Conservation (phyloP, 1,140 invertebrate genomes). For the Drosophila watanabei region DNA sequence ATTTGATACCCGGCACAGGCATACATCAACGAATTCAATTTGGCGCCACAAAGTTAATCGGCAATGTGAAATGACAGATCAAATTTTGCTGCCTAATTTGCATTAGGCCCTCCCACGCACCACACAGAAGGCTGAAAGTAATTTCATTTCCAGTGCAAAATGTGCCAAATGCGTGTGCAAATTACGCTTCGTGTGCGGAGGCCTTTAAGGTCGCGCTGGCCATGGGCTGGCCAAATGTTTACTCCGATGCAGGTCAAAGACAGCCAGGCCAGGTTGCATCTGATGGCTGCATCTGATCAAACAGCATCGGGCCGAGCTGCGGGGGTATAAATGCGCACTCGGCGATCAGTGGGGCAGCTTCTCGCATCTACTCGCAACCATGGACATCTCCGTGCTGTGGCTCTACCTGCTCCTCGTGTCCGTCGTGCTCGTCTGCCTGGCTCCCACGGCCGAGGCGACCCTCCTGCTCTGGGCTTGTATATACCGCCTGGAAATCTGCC, state of each 20-base stretch:
- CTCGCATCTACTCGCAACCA: constrained; percentile 10
- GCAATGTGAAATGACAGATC: constrained; percentile 41
- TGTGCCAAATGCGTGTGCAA: constrained; percentile 17
- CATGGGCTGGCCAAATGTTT: constrained; percentile 37
- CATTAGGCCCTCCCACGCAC: constrained; percentile 6
- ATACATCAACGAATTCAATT: constrained; percentile 38
- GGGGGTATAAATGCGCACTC: constrained; percentile 18
- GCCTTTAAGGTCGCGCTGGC: constrained; percentile 2
- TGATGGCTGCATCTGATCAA: constrained; percentile 24
- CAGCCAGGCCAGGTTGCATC: neutral
- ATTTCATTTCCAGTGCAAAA: constrained; percentile 43
- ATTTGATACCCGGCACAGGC: constrained; percentile 17
- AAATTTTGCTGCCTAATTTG: constrained; percentile 42
- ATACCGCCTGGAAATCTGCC: constrained; percentile 58
- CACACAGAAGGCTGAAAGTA: constrained; percentile 16
- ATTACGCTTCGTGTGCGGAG: neutral
- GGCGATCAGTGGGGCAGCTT: constrained; percentile 1
- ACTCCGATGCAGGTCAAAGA: constrained; percentile 25
- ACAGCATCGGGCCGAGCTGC: neutral
- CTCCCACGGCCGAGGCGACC: constrained; percentile 55
- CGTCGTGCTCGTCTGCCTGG: constrained; percentile 41
- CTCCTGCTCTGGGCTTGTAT: constrained; percentile 61
- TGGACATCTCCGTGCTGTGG: constrained; percentile 39
- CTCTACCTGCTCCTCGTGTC: constrained; percentile 45
- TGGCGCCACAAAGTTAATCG: constrained; percentile 33